These are phyloP conservation scores for Lasioglossum villosulum DNA, from an alignment of 2,888 invertebrate genomes.

Conservation along the genomic window DNA sequence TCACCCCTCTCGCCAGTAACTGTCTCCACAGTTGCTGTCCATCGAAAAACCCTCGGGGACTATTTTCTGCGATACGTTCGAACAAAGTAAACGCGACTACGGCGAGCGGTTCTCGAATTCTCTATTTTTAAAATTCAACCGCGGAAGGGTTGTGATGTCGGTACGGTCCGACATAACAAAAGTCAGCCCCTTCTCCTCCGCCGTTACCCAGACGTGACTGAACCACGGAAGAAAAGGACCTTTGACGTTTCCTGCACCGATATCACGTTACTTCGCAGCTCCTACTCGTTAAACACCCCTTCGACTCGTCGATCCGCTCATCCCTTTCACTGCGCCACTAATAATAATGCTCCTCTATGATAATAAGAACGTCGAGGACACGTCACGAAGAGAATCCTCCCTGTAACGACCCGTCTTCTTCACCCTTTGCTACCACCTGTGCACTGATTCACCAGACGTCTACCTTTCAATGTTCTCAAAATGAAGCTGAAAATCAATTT, in stretches of 20 bases:
- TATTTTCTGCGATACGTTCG: slow-evolving; percentile 6
- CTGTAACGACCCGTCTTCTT: slow-evolving; percentile 31
- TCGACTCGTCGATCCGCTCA: slow-evolving; percentile 32
- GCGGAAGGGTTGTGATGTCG: slow-evolving; percentile 29
- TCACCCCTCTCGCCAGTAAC: background rate
- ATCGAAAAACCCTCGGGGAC: background rate
- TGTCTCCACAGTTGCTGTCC: background rate
- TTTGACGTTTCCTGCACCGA: slow-evolving; percentile 23
- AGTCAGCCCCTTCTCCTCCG: background rate
- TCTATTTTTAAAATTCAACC: background rate
- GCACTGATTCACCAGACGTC: background rate
- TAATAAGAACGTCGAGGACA: slow-evolving; percentile 45
- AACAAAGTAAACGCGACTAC: background rate
- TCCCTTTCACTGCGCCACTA: slow-evolving; percentile 27
- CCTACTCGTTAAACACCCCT: slow-evolving; percentile 64
- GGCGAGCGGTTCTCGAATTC: background rate
- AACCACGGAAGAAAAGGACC: background rate
- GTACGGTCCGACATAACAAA: slow-evolving; percentile 4
- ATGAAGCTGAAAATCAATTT: slow-evolving; percentile 44
- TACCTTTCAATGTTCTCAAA: slow-evolving; percentile 28
- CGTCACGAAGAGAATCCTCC: slow-evolving; percentile 19
- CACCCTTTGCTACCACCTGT: slow-evolving; percentile 28
- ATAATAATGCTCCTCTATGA: slow-evolving; percentile 49
- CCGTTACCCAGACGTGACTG: background rate
- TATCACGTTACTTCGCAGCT: slow-evolving; percentile 58